These are phyloP conservation scores for Alsophila aescularia DNA, from an alignment of 2,888 invertebrate species.

Conservation along the genomic window DNA sequence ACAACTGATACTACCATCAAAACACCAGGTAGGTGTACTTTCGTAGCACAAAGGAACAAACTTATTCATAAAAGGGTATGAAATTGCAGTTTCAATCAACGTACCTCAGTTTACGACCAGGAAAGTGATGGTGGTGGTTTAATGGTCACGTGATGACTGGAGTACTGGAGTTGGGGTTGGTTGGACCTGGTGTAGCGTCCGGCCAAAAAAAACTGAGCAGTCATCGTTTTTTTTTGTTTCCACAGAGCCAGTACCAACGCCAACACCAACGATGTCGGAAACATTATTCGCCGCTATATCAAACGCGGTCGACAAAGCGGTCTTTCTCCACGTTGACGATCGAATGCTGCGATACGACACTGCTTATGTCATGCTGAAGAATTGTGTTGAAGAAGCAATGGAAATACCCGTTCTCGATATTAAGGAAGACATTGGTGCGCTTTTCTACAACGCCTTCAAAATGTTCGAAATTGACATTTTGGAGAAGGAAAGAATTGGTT, in stretches of 20 bases:
- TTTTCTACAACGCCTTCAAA: constrained; percentile 59
- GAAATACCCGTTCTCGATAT: constrained; percentile 71
- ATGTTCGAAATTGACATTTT: constrained; percentile 63
- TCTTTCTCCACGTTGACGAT: constrained; percentile 61
- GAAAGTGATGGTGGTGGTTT: too few species aligned
- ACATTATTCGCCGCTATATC: constrained; percentile 55
- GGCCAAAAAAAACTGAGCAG: too few species aligned
- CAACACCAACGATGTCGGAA: constrained; percentile 65
- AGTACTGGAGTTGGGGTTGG: too few species aligned
- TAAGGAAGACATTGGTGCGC: constrained; percentile 58
- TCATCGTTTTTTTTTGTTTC: constrained; percentile 7
- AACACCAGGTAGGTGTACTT: constrained; percentile 77
- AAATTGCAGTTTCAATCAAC: too few species aligned
- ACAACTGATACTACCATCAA: constrained; percentile 71
- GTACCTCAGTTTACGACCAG: too few species aligned
- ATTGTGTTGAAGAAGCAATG: constrained; percentile 72
- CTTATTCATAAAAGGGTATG: too few species aligned
- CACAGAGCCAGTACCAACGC: constrained; percentile 64
- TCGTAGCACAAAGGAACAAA: too few species aligned
- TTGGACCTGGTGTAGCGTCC: too few species aligned
- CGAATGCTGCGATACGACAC: constrained; percentile 61
- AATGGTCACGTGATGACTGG: too few species aligned
- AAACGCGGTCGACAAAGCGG: constrained; percentile 69
- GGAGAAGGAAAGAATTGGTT: constrained; percentile 68
- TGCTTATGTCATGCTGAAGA: constrained; percentile 67